Evolutionary conservation across 2,797 vertebrate genomes (phyloP).

Genomic region (Acomys russatus): DNA sequence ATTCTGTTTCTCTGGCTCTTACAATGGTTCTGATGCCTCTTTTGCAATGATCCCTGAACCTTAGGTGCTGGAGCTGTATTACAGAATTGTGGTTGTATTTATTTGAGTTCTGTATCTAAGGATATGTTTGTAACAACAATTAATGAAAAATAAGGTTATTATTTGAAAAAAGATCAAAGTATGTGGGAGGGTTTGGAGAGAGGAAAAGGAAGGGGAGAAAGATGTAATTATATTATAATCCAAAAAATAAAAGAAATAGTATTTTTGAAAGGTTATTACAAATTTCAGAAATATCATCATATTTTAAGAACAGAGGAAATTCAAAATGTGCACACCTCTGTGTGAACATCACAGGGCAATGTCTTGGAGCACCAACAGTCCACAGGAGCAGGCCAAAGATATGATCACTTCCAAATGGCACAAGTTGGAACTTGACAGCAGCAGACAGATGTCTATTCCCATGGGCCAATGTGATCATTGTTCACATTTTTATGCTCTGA

Average conservation of each 20-base stretch:
- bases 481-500: background rate
- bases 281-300: background rate
- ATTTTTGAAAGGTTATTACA: background rate
- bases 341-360: rapidly evolving
- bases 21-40: background rate
- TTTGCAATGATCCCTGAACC: background rate
- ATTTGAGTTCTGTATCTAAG: background rate
- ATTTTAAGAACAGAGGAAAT: background rate
- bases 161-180: background rate
- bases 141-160: background rate
- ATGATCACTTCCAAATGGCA: rapidly evolving
- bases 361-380: background rate
- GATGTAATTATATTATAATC: background rate
- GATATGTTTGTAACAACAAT: background rate
- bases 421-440: rapidly evolving
- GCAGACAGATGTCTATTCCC: rapidly evolving
- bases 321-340: rapidly evolving
- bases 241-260: background rate
- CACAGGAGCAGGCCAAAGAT: rapidly evolving
- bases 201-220: background rate
- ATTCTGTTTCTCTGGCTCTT: background rate
- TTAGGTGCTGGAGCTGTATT: background rate
- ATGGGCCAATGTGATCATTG: rapidly evolving
- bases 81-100: background rate
- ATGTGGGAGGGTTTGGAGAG: background rate